Evolutionary conservation across 2,888 invertebrate genomes (phyloP), one percentile per base, ranked within the genome.

Genomic region (Erebia palarica): DNA sequence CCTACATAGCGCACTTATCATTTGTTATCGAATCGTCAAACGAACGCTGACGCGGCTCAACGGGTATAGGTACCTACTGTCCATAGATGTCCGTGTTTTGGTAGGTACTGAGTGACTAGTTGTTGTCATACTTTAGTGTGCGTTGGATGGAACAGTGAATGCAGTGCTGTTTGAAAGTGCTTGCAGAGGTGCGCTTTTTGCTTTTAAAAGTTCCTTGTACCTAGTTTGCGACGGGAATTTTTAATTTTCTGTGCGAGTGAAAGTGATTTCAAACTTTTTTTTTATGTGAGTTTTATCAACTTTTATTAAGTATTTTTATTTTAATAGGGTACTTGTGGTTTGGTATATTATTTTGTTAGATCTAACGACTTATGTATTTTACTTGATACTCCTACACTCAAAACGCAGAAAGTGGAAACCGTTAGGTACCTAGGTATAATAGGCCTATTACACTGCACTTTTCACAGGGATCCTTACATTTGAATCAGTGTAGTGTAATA

Each of bases 71-170:
- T 13, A 47, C 4, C 1, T 47, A 47, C 47, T 3, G 3, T 13
- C 27, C 3, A 47, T 11, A 11, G 47, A 47, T 47, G 47, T 47
- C n/a, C 67, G 49, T 44, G 13, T 14, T 65, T 47, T 16, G 51
- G 65, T 53, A 16, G 21, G 65, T 65, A 65, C 16, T 10, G 53
- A 53, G 53, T 51, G 16, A 11, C 69, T 73, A 77, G 76, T 78
- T 73, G 74, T 73, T 76, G 75, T 76, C 72, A 69, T 68, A 68
- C 70, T 65, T 47, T 60, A 53, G 73, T 68, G 73, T 72, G 67
- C 60, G 74, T 70, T 66, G 76, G 71, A 69, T 68, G 73, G 66
- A 64, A 69, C 51, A 69, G 36, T 13, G 21, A 53, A 65, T 42
- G 55, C 36, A 69, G 71, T 72, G 67, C 69, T 66, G 66, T 72